Conservation (phyloP, 2,113 vertebrate species). For the Willisornis vidua region DNA sequence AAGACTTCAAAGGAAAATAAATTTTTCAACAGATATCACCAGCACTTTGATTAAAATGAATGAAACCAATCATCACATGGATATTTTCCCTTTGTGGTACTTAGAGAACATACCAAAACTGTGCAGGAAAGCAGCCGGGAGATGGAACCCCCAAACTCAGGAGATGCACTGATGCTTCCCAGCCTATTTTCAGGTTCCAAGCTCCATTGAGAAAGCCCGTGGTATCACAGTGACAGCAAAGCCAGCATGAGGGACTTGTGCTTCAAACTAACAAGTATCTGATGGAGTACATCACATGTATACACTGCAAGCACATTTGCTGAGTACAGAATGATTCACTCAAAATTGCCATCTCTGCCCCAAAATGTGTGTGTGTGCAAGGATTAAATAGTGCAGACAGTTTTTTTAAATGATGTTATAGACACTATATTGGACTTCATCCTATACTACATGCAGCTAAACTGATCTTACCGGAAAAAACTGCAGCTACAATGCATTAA, state of each 20-base stretch:
- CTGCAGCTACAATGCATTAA: neutral
- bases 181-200: neutral
- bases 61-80: neutral
- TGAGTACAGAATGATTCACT: accelerated
- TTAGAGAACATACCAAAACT: neutral
- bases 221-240: neutral
- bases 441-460: neutral
- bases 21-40: neutral
- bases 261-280: neutral
- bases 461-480: neutral
- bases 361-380: neutral
- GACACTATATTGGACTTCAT: neutral
- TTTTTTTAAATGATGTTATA: neutral
- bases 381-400: neutral
- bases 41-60: neutral
- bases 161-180: neutral
- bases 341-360: neutral
- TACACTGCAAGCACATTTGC: neutral
- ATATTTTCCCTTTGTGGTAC: neutral
- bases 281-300: neutral
- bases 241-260: accelerated
- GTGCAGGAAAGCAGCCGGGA: neutral
- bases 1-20: neutral
- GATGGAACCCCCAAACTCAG: neutral
- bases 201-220: neutral